These are phyloP conservation scores for Drosophila tristis DNA, from an alignment of 1,140 invertebrate genomes.

Conservation along the genomic window DNA sequence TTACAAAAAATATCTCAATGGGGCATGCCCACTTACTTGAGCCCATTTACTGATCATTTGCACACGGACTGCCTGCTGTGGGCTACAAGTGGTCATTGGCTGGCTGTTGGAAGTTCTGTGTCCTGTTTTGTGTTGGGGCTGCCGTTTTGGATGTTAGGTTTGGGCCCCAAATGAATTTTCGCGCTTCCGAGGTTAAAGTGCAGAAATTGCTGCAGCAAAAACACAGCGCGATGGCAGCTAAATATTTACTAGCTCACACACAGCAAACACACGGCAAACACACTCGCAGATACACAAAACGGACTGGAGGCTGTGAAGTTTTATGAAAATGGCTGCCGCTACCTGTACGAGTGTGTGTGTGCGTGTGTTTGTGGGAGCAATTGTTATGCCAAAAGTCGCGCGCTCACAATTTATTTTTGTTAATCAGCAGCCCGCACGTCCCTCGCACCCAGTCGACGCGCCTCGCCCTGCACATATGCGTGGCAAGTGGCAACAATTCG, in stretches of 20 bases:
- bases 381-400: slow-evolving; percentile 52
- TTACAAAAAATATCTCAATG: too few species aligned
- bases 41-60: too few species aligned
- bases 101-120: slow-evolving; percentile 27
- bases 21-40: too few species aligned
- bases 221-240: slow-evolving; percentile 17
- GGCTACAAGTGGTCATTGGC: slow-evolving; percentile 74
- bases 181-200: slow-evolving; percentile 64
- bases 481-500: slow-evolving; percentile 47
- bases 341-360: slow-evolving; percentile 9
- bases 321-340: slow-evolving; percentile 48
- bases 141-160: slow-evolving; percentile 8
- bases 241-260: slow-evolving; percentile 59
- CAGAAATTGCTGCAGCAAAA: slow-evolving; percentile 36
- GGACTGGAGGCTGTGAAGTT: slow-evolving; percentile 29
- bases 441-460: slow-evolving; percentile 1
- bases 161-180: slow-evolving; percentile 21
- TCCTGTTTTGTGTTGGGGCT: too few species aligned
- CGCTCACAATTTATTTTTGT: slow-evolving; percentile 69
- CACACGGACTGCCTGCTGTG: slow-evolving; percentile 61
- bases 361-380: slow-evolving; percentile 32
- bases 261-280: slow-evolving; percentile 32
- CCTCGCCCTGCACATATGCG: slow-evolving; percentile 24
- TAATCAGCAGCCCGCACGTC: slow-evolving; percentile 68
- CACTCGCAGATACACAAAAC: slow-evolving; percentile 3